Evolutionary conservation across 2,797 vertebrate species (phyloP), one percentile per base, ranked within the genome.

Genomic region (Oreochromis mossambicus): DNA sequence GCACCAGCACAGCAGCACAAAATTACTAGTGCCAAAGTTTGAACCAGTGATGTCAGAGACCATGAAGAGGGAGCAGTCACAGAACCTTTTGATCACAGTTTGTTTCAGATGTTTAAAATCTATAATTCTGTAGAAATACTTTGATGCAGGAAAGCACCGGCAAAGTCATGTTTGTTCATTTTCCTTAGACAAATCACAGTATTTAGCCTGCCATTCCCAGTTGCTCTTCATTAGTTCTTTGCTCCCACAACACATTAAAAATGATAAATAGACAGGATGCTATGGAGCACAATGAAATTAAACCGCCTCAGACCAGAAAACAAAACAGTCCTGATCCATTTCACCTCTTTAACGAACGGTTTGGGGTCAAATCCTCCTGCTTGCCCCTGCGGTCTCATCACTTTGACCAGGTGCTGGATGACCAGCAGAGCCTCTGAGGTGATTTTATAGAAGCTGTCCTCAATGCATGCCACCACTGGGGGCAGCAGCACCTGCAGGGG

Each of bases 401-500:
- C 95, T 85, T 93, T 96, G 83, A 99, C 96, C 84, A 99, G 95
- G 88, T 99, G 97, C 94, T 98, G 98, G 13, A 96, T 95, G 56
- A 98, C 98, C 79, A 98, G 95, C 83, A 99, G 94, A 75, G 98
- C 97, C 90, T 99, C 98, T 0, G 98, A 98, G 0, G 97, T 98
- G 83, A 99, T 98, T 93, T 99, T 99, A 86, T 98, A 99, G 91
- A 99, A 99, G 3, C 96, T 92, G 93, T 99, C 98, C 26, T 97
- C 97, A 2, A 99, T 95, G 19, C 98, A 98, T 6, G 95, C 82
- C 68, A 98, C 96, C 54, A 99, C 96, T 0, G 97, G 95, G 5
- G 97, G 97, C 52, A 99, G 88, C 84, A 95, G 87, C 75, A 90
- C 95, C 84, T 97, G 95, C 80, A 97, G 38, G 19, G 8, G 41